phyloP scores from a whole-genome alignment of 1,140 invertebrate species.

The Drosophila ficusphila region DNA sequence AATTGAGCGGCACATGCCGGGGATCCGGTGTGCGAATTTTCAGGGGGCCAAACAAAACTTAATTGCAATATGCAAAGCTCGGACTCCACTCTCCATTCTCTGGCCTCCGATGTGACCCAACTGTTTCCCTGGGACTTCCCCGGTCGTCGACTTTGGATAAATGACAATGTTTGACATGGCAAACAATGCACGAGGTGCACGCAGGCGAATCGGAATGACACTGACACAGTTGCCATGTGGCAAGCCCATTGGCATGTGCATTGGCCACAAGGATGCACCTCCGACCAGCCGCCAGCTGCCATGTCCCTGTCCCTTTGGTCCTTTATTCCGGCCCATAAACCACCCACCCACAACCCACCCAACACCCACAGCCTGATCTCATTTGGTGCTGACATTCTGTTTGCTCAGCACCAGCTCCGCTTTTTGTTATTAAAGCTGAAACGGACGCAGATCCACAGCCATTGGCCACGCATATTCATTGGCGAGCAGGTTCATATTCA shows the following conservation, averaged over 20 bases:
- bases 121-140: neutral
- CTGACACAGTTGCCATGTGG: constrained; percentile 62
- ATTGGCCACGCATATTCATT: constrained; percentile 59
- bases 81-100: constrained; percentile 9
- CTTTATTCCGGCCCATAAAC: neutral
- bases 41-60: constrained; percentile 68
- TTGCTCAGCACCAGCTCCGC: constrained; percentile 48
- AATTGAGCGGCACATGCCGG: constrained; percentile 56
- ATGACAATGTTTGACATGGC: constrained; percentile 77
- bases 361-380: constrained; percentile 58
- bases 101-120: too few relatives aligned
- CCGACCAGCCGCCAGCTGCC: neutral
- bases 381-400: constrained; percentile 66
- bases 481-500: constrained; percentile 1
- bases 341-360: neutral
- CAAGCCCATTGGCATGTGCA: constrained; percentile 52
- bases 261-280: constrained; percentile 40
- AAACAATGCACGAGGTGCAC: constrained; percentile 62
- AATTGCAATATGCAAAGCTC: constrained; percentile 74
- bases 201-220: constrained; percentile 61
- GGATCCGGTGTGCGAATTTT: constrained; percentile 42
- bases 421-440: constrained; percentile 67
- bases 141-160: constrained; percentile 60
- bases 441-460: constrained; percentile 49
- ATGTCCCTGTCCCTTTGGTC: too few relatives aligned